Base-by-base conservation (phyloP, 2,797 vertebrate species). In the Mionectes olivaceus region DNA sequence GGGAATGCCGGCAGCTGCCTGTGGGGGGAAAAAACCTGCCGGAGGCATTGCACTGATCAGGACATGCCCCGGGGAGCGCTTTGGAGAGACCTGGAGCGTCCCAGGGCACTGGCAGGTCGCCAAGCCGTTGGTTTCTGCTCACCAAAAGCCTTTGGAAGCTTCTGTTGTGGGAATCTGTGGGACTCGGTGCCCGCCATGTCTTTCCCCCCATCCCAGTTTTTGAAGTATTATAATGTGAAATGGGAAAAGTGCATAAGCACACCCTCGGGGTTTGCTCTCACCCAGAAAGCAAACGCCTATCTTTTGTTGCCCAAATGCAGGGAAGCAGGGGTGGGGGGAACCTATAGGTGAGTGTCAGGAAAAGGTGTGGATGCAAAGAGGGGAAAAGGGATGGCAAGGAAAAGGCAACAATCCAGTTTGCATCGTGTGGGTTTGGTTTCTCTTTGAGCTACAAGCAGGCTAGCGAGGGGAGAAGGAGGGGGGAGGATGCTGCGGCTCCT, bases 151-250 rank as follows among this genome's bases (percentile, higher is more conserved):
- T 64, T 50, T 4, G 1, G 52, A 27, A 61, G 30, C 32, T 17
- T 12, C 49, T 61, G 35, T 27, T 2, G 2, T 3, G 56, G 60
- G 10, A 19, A 59, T 19, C 4, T 0, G 4, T 0, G 2, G 22
- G 32, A 22, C 24, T 56, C 0, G 0, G 17, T 4, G 10, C 8
- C 4, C 2, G 3, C 14, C 7, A 0, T 17, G 10, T 8, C 27
- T 13, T 33, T 33, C 21, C 12, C 10, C 1, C 2, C 4, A 3
- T 7, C 0, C 11, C 7, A 2, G 0, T 39, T 61, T 47, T 19
- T 39, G 13, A 82, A 87, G 37, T 39, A 22, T 2, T 17, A 15
- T 9, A 10, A 5, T 0, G 6, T 4, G 39, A 55, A 53, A 67
- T 6, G 9, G 19, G 3, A 24, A 32, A 82, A 35, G 24, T 3